Evolutionary conservation across 2,888 invertebrate genomes (phyloP).

Genomic region (Drosophila greeni): DNA sequence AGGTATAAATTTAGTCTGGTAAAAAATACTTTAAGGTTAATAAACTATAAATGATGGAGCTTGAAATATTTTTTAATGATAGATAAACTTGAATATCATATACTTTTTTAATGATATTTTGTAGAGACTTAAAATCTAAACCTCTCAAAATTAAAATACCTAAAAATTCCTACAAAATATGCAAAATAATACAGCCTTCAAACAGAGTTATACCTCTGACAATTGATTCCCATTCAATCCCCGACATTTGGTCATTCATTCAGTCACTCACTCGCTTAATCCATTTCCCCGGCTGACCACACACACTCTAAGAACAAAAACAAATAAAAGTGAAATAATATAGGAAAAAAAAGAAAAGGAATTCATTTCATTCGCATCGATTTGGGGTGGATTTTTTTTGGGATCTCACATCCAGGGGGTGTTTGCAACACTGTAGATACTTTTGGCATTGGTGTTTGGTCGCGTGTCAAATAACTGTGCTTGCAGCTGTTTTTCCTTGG

Average conservation of each 20-base stretch:
- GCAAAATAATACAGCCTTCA: background rate
- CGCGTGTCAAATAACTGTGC: slow-evolving; percentile 62
- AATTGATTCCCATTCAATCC: background rate
- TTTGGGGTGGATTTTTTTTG: slow-evolving; percentile 34
- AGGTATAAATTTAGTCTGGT: background rate
- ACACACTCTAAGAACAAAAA: slow-evolving; percentile 1
- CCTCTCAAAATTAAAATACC: background rate
- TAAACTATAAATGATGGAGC: no score
- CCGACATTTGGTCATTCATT: slow-evolving; percentile 17
- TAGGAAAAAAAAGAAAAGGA: slow-evolving; percentile 7
- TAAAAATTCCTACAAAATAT: background rate
- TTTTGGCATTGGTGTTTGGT: slow-evolving; percentile 35
- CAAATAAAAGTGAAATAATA: background rate
- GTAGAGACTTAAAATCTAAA: no score
- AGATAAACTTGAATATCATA: no score
- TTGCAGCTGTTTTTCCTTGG: slow-evolving; percentile 29
- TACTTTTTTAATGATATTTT: no score
- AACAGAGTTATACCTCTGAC: background rate
- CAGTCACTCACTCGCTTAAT: slow-evolving; percentile 27
- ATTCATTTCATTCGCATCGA: slow-evolving; percentile 26
- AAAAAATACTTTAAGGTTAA: no score
- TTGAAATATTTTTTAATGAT: no score
- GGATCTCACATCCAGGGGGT: slow-evolving; percentile 14
- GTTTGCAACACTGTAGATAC: slow-evolving; percentile 28
- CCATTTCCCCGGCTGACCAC: slow-evolving; percentile 35